Evolutionary conservation across 2,888 invertebrate genomes (phyloP), one percentile per base, ranked within the genome.

Genomic region (Phyllotreta cruciferae): DNA sequence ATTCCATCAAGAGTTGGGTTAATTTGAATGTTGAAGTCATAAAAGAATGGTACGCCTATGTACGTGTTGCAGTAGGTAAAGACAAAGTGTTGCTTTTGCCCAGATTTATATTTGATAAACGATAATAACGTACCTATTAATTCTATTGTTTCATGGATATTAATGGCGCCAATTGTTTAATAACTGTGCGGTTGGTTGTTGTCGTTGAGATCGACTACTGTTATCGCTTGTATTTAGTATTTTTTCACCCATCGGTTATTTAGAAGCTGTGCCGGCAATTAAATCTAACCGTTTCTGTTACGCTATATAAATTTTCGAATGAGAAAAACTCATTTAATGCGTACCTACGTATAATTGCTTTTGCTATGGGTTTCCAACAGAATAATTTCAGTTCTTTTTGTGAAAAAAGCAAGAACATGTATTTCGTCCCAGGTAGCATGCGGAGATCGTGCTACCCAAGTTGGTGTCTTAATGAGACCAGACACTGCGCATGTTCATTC

Each of bases 401-500:
- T 56, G 42, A 44, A 24, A 44, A 56, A 39, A 50, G n/a, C 38
- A 9, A 10, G 10, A 54, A 34, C 54, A 10, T 41, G 13, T 54
- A 37, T 52, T 13, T 34, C 3, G 14, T 9, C 34, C 36, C 34
- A 44, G 44, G 52, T 52, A 60, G 52, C 44, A 50, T 6, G 44
- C 36, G 36, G 6, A 58, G 60, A 60, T 60, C 60, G 60, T 60
- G 60, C 60, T 60, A 52, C 60, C 36, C 52, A 44, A 10, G 52
- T 72, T 78, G 77, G 79, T 77, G 79, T 79, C 79, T 80, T 80
- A 80, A 80, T 80, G 79, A 79, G 78, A 75, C 74, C 77, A 73
- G 73, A 60, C 56, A 73, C 74, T 75, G 78, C 78, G 78, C 78
- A 78, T 77, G 77, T 78, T 75, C 78, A 79, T 80, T 77, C 77